Conservation (phyloP, 2,888 invertebrate genomes). For the Lepidochitona cinerea region DNA sequence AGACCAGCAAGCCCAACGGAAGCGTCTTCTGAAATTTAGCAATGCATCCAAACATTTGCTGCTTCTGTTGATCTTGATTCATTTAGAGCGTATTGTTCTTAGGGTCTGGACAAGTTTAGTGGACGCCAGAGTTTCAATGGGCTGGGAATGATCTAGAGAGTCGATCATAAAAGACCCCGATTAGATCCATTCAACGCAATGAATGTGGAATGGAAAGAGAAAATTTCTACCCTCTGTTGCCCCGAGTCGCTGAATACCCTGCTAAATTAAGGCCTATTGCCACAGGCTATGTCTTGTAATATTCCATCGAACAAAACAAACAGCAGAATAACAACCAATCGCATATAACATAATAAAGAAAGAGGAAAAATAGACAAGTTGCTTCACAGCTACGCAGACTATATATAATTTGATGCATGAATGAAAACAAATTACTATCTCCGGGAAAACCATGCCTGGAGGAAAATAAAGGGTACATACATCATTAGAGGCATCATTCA, state of each 20-base stretch:
- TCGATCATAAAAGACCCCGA: not conserved
- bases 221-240: constrained; percentile 1
- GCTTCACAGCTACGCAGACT: not conserved
- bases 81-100: constrained; percentile 3
- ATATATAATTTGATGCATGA: not conserved
- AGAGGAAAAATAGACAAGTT: not conserved
- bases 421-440: not conserved
- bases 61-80: no score
- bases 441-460: no score
- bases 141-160: not conserved
- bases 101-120: not conserved
- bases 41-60: no score
- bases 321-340: not conserved
- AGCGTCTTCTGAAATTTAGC: no score
- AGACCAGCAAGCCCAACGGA: no score
- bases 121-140: not conserved
- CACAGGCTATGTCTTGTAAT: not conserved
- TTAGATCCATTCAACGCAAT: not conserved
- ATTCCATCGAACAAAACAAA: not conserved
- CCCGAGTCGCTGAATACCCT: not conserved
- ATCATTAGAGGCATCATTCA: no score
- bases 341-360: no score
- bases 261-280: not conserved
- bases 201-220: not conserved
- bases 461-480: no score